A percentile compares a stretch with the other conserved stretches of the same genome.
phyloP scores from a whole-genome alignment of 2,113 vertebrate genomes.

The Plotosus lineatus region DNA sequence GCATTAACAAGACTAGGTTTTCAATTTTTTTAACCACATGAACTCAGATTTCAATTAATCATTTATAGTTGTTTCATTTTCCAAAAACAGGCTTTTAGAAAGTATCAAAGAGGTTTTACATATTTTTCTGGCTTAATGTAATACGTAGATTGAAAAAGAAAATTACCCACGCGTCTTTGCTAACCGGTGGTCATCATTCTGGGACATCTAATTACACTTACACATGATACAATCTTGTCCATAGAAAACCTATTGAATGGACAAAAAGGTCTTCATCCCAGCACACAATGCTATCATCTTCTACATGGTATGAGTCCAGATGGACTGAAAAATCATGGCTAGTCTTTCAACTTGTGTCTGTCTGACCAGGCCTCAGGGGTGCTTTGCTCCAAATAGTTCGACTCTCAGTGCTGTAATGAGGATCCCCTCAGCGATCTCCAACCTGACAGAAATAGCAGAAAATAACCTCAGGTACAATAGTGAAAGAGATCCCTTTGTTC shows the following conservation, averaged over 20 bases:
- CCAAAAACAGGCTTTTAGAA: not conserved
- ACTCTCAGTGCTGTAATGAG: slow-evolving; percentile 30
- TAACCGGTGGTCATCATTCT: not conserved
- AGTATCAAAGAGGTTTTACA: not conserved
- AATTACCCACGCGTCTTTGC: not conserved
- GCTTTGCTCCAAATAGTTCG: slow-evolving; percentile 16
- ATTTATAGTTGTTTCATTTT: not conserved
- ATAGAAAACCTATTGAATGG: not conserved
- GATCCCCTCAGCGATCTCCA: slow-evolving; percentile 11
- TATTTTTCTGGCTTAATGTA: not conserved
- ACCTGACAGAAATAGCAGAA: slow-evolving; percentile 3
- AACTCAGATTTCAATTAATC: not conserved
- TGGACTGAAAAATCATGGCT: not conserved
- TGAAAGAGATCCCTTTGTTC: not conserved
- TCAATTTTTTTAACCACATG: too few species aligned
- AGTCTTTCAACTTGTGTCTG: slow-evolving; percentile 15
- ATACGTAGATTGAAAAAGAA: not conserved
- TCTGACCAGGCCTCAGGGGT: slow-evolving; percentile 20
- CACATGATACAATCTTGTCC: not conserved
- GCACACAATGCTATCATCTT: slow-evolving; percentile 5
- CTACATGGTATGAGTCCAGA: not conserved
- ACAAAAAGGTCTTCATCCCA: slow-evolving; percentile 6
- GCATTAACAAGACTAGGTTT: too few species aligned
- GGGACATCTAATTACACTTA: not conserved
- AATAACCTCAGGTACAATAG: slow-evolving; percentile 30